These are phyloP conservation scores for Siniperca knerii DNA, from an alignment of 2,113 vertebrate species.

Conservation along the genomic window DNA sequence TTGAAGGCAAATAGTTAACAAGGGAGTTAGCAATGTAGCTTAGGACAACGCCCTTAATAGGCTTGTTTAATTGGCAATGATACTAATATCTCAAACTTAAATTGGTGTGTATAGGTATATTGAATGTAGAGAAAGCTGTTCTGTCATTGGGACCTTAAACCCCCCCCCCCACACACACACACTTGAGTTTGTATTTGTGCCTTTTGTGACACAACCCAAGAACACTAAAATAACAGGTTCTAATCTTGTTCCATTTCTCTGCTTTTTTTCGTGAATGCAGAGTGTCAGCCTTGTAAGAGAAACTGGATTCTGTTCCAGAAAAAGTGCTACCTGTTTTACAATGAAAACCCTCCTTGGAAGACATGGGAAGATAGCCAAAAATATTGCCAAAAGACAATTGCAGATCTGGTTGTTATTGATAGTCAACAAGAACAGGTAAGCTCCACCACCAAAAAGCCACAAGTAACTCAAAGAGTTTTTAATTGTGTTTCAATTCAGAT, in stretches of 20 bases:
- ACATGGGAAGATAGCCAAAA: fast-evolving
- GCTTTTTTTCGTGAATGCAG: background rate
- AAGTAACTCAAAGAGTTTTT: background rate
- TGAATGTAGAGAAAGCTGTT: background rate
- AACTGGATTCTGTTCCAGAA: conserved; percentile 47
- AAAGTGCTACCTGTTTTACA: conserved; percentile 60
- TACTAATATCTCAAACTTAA: no score
- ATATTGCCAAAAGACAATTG: fast-evolving
- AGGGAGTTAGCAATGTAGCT: no score
- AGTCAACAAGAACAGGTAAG: conserved; percentile 52
- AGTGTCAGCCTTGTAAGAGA: conserved; percentile 27
- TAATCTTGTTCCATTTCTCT: background rate
- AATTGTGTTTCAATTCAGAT: background rate
- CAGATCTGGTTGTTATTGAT: conserved; percentile 60
- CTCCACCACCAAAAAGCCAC: no score
- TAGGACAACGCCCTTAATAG: no score
- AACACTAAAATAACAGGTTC: background rate
- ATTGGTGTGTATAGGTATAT: background rate
- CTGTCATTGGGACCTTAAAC: background rate
- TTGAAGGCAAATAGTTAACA: no score
- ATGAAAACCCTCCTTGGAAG: fast-evolving
- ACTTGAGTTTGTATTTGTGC: background rate
- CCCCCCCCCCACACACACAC: no score
- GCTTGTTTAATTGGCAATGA: no score
- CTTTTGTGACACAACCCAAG: no score